phyloP scores from a whole-genome alignment of 1,140 invertebrate genomes.

The Aphaenogaster rudis region DNA sequence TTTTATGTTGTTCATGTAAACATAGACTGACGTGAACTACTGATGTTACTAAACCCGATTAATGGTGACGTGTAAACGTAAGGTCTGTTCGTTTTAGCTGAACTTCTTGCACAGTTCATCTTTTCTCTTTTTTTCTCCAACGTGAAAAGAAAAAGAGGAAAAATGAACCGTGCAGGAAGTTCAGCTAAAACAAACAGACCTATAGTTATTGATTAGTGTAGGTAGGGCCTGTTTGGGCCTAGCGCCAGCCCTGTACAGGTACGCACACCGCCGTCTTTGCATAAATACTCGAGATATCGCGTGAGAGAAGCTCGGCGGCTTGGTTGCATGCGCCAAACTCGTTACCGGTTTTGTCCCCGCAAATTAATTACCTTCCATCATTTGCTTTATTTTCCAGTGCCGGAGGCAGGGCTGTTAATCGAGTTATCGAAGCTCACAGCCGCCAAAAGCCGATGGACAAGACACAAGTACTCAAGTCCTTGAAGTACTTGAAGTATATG shows the following conservation, averaged over 20 bases:
- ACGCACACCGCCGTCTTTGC: constrained; percentile 45
- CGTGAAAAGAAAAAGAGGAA: no score
- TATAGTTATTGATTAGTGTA: not conserved
- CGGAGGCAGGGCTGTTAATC: constrained; percentile 1
- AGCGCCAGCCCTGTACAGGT: not conserved
- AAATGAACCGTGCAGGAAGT: no score
- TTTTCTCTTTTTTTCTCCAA: no score
- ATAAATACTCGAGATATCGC: constrained; percentile 79
- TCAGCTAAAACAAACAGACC: no score
- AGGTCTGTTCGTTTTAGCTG: no score
- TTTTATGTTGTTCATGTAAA: no score
- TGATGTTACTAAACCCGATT: no score
- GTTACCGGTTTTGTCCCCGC: constrained; percentile 82
- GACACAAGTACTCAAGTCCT: not conserved
- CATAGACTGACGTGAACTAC: no score
- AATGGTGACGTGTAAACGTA: no score
- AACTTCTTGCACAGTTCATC: no score
- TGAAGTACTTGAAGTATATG: not conserved
- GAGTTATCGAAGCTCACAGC: not conserved
- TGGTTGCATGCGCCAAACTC: constrained; percentile 80
- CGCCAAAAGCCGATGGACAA: not conserved
- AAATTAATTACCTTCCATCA: constrained; percentile 80
- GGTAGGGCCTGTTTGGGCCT: not conserved
- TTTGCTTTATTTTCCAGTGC: constrained; percentile 71
- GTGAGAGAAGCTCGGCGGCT: constrained; percentile 72